These are phyloP conservation scores for Melanostigma gelatinosum DNA, from an alignment of 2,113 vertebrate genomes.

Conservation along the genomic window DNA sequence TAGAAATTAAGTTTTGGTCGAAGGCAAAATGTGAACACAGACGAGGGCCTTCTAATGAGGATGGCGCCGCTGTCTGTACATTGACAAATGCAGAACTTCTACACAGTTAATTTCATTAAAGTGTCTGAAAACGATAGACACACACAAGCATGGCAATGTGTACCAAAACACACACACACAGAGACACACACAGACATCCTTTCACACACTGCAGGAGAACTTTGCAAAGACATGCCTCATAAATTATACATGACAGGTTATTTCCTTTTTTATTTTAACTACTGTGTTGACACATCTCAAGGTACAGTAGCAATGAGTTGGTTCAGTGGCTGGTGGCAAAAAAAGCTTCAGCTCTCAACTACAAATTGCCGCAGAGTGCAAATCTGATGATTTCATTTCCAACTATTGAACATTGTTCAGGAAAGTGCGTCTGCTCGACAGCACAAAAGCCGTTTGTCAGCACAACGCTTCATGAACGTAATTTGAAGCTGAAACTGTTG, in stretches of 20 bases:
- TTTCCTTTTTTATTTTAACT: constrained; percentile 54
- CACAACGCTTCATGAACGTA: constrained; percentile 43
- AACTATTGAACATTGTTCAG: constrained; percentile 38
- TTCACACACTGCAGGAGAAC: constrained; percentile 7
- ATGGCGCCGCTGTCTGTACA: neutral
- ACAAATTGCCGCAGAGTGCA: constrained; percentile 36
- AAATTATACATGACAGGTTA: constrained; percentile 63
- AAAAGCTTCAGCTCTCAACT: constrained; percentile 25
- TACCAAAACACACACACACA: neutral
- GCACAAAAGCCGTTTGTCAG: constrained; percentile 41
- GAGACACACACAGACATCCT: neutral
- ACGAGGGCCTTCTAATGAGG: neutral
- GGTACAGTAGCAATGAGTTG: constrained; percentile 47
- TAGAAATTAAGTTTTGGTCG: neutral
- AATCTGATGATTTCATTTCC: constrained; percentile 50
- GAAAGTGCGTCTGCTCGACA: constrained; percentile 36
- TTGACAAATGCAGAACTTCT: neutral
- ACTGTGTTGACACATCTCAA: constrained; percentile 53
- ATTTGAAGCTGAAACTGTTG: constrained; percentile 33
- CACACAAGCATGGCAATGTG: neutral
- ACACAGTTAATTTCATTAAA: constrained; percentile 11
- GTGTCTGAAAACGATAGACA: neutral
- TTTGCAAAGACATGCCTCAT: constrained; percentile 48
- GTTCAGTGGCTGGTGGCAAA: constrained; percentile 44
- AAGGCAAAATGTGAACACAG: neutral